Percentiles rank a stretch among this genome's conserved stretches.
Evolutionary conservation across 1,140 invertebrate genomes (phyloP).

Genomic region (Halesus radiatus): DNA sequence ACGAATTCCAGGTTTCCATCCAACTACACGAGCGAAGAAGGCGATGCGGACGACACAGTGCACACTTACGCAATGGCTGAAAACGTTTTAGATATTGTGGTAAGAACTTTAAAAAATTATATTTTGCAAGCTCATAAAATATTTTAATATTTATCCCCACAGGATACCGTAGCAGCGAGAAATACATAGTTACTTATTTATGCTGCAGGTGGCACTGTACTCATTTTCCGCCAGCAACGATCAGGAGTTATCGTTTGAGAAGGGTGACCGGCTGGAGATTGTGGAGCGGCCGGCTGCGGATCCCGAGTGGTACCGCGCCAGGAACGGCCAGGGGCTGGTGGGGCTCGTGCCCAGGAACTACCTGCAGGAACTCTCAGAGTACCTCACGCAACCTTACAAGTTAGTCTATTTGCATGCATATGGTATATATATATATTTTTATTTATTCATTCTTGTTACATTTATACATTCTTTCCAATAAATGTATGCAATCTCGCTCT

Average conservation of each 20-base stretch:
- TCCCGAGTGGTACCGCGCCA: slow-evolving; percentile 98
- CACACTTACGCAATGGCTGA: slow-evolving; percentile 94
- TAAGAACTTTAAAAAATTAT: slow-evolving; percentile 62
- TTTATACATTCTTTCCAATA: too few relatives aligned
- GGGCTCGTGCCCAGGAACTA: slow-evolving; percentile 98
- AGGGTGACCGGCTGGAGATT: slow-evolving; percentile 95
- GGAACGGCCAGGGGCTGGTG: slow-evolving; percentile 91
- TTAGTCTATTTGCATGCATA: slow-evolving; percentile 55
- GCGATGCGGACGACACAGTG: slow-evolving; percentile 85
- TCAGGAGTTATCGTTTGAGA: slow-evolving; percentile 97
- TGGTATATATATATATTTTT: too few relatives aligned
- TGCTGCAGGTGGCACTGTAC: slow-evolving; percentile 83
- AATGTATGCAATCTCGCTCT: too few relatives aligned
- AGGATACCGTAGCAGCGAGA: neutral
- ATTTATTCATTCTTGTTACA: too few relatives aligned
- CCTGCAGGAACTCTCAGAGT: slow-evolving; percentile 91
- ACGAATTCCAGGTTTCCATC: slow-evolving; percentile 89
- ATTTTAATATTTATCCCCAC: too few relatives aligned
- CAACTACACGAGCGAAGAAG: slow-evolving; percentile 96
- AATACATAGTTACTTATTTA: neutral
- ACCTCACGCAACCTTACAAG: slow-evolving; percentile 85
- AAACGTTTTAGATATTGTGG: slow-evolving; percentile 94
- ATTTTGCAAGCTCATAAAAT: too few relatives aligned
- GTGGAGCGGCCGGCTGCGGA: slow-evolving; percentile 95
- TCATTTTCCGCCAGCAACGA: slow-evolving; percentile 96